Conservation (phyloP, 2,888 invertebrate species). For the Eilema depressum region DNA sequence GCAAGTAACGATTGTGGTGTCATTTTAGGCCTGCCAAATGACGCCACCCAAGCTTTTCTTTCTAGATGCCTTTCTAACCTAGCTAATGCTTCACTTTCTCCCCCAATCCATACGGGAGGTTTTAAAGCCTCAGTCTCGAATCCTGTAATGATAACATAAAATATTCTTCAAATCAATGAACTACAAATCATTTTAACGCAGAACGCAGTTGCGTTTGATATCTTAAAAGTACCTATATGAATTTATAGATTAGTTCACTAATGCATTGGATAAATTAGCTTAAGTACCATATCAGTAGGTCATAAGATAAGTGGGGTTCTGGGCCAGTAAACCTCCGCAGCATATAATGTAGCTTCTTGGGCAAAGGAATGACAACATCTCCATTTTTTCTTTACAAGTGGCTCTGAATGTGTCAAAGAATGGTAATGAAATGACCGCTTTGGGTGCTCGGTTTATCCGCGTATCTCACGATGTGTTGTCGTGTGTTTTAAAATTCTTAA, state of each 20-base stretch:
- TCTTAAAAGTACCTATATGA: not conserved
- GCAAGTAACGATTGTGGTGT: conserved; percentile 94
- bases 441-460: not conserved
- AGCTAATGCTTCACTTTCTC: conserved; percentile 91
- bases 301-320: not conserved
- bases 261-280: not conserved
- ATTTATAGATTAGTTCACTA: not conserved
- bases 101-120: conserved; percentile 92
- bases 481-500: too few species aligned
- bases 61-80: conserved; percentile 93
- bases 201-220: too few species aligned
- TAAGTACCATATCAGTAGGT: not conserved
- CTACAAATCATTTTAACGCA: not conserved
- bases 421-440: not conserved
- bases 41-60: conserved; percentile 96
- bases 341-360: too few species aligned
- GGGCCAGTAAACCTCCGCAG: not conserved
- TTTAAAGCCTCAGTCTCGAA: conserved; percentile 92
- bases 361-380: not conserved
- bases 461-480: too few species aligned
- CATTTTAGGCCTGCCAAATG: conserved; percentile 95
- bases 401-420: not conserved
- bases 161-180: too few species aligned
- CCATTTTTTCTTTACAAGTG: not conserved
- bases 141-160: conserved; percentile 75